Conservation (phyloP, 2,797 vertebrate species). For the Apogon hyalosoma region DNA sequence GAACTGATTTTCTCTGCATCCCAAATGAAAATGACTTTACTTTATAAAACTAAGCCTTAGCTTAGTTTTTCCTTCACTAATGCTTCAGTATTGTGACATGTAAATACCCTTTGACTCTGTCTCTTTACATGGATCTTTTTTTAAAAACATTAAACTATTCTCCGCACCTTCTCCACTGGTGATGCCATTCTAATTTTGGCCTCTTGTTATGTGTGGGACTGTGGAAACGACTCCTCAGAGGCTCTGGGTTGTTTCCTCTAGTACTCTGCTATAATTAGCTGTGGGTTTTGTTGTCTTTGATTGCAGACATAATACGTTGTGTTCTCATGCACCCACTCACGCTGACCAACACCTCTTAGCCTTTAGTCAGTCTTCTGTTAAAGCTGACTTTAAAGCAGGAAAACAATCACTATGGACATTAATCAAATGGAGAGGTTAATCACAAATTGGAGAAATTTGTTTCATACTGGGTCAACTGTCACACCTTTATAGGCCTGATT, state of each 20-base stretch:
- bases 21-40: accelerated
- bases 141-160: neutral
- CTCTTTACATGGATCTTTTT: neutral
- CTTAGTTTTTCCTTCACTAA: neutral
- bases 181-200: conserved; percentile 51
- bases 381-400: too few relatives aligned
- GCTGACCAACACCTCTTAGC: neutral
- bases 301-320: conserved; percentile 66
- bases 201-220: conserved; percentile 20
- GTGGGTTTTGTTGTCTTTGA: conserved; percentile 53
- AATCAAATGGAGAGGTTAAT: too few relatives aligned
- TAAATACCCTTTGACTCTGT: neutral
- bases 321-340: conserved; percentile 31
- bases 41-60: neutral
- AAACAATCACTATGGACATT: too few relatives aligned
- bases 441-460: too few relatives aligned
- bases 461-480: too few relatives aligned
- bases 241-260: conserved; percentile 52
- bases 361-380: neutral
- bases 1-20: neutral
- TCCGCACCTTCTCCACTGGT: neutral
- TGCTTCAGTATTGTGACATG: neutral
- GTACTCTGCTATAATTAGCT: conserved; percentile 60
- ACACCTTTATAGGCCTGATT: too few relatives aligned
- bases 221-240: conserved; percentile 47